phyloP scores from a whole-genome alignment of 2,113 vertebrate genomes.

The Gymnorhina tibicen region DNA sequence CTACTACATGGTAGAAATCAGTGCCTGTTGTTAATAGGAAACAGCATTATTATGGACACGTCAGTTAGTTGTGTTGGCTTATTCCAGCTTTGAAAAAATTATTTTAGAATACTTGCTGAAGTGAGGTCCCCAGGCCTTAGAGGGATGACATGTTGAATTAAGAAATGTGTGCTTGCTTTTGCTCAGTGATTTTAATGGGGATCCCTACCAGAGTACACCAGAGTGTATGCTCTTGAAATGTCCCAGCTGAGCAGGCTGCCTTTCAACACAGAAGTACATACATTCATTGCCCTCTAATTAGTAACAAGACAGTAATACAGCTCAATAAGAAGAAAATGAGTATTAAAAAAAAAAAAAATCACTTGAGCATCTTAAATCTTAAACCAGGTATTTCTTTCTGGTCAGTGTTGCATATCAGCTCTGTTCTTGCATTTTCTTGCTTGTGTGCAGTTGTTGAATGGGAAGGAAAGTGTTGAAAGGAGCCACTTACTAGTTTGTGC shows the following conservation, averaged over 20 bases:
- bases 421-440: background rate
- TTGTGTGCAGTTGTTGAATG: background rate
- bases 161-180: background rate
- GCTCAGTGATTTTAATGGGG: slow-evolving; percentile 35
- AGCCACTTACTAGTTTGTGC: background rate
- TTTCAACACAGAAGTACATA: background rate
- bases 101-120: slow-evolving; percentile 6
- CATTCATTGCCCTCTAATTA: background rate
- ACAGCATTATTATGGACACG: background rate
- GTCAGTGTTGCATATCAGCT: background rate
- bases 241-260: background rate
- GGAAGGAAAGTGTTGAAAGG: background rate
- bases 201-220: background rate
- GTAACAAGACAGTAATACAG: background rate
- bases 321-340: background rate
- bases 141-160: slow-evolving; percentile 44
- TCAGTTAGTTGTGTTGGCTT: background rate
- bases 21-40: background rate
- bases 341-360: background rate
- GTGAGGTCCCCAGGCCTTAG: slow-evolving; percentile 17
- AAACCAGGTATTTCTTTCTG: background rate
- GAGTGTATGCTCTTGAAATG: background rate
- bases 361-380: background rate
- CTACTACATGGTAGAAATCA: background rate
- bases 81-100: slow-evolving; percentile 9